Percentiles rank a stretch among this genome's conserved stretches.
Evolutionary conservation across 2,888 invertebrate species (phyloP).

Genomic region (Agonopterix subpropinquella): DNA sequence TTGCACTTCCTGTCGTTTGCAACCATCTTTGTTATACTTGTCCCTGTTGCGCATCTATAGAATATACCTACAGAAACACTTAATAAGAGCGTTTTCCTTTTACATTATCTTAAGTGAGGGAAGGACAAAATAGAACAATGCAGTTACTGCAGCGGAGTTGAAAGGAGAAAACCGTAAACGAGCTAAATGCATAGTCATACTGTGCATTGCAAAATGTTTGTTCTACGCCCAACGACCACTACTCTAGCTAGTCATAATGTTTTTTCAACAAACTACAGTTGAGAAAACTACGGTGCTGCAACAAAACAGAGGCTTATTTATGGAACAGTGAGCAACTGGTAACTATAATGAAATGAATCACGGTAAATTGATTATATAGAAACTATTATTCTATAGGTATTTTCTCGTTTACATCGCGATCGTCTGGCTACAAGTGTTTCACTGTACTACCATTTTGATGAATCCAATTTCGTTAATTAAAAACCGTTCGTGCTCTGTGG

Average conservation of each 20-base stretch:
- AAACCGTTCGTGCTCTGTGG: constrained; percentile 32
- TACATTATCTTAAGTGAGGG: too few species aligned
- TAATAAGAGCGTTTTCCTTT: too few species aligned
- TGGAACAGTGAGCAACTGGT: constrained; percentile 38
- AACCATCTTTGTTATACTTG: too few species aligned
- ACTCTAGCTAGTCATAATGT: constrained; percentile 20
- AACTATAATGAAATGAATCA: constrained; percentile 25
- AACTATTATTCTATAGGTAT: neutral
- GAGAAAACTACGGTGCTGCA: constrained; percentile 37
- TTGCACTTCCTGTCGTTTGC: too few species aligned
- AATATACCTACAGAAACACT: constrained; percentile 8
- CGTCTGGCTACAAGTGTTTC: neutral
- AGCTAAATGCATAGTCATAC: constrained; percentile 24
- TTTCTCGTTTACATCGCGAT: constrained; percentile 7
- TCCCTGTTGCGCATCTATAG: constrained; percentile 5
- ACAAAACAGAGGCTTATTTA: constrained; percentile 35
- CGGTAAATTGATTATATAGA: constrained; percentile 11
- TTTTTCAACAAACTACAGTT: constrained; percentile 25
- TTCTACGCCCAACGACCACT: constrained; percentile 13
- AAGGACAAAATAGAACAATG: constrained; percentile 1
- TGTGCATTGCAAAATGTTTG: constrained; percentile 23
- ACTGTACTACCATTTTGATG: constrained; percentile 16
- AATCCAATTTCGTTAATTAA: constrained; percentile 44
- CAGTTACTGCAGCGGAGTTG: constrained; percentile 13
- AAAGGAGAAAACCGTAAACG: constrained; percentile 19